Conservation (phyloP, 2,797 vertebrate genomes). For the Ctenopoma multispine region DNA sequence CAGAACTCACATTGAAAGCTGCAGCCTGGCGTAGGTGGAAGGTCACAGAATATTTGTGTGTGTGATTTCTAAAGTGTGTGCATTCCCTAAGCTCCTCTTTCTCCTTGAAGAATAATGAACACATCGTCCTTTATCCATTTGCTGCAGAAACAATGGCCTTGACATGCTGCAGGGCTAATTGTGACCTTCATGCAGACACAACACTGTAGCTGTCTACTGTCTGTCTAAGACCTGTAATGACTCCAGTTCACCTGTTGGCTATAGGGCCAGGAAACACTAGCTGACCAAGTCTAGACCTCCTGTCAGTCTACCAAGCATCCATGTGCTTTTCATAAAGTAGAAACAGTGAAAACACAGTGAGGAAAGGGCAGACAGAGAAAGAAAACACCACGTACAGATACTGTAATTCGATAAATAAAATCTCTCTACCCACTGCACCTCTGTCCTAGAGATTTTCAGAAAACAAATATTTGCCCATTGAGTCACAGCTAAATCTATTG, state of each 20-base stretch:
- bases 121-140: constrained; percentile 31
- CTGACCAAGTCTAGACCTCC: constrained; percentile 30
- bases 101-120: constrained; percentile 56
- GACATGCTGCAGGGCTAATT: constrained; percentile 44
- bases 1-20: constrained; percentile 76
- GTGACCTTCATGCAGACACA: constrained; percentile 53
- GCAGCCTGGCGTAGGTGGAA: constrained; percentile 73
- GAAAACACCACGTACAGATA: constrained; percentile 6
- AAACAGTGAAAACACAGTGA: neutral
- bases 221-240: constrained; percentile 34
- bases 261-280: constrained; percentile 39
- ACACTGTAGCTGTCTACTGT: constrained; percentile 25
- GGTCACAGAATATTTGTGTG: constrained; percentile 62
- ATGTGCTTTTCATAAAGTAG: constrained; percentile 10
- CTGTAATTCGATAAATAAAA: neutral
- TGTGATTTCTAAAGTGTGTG: constrained; percentile 52
- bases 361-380: neutral
- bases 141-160: constrained; percentile 39
- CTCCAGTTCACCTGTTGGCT: constrained; percentile 59
- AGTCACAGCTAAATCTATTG: constrained; percentile 41
- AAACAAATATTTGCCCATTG: constrained; percentile 61
- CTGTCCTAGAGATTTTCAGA: constrained; percentile 12
- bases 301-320: constrained; percentile 15
- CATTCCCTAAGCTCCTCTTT: constrained; percentile 39
- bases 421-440: constrained; percentile 8